phyloP scores from a whole-genome alignment of 2,797 vertebrate species.

The Anguilla pacifica region DNA sequence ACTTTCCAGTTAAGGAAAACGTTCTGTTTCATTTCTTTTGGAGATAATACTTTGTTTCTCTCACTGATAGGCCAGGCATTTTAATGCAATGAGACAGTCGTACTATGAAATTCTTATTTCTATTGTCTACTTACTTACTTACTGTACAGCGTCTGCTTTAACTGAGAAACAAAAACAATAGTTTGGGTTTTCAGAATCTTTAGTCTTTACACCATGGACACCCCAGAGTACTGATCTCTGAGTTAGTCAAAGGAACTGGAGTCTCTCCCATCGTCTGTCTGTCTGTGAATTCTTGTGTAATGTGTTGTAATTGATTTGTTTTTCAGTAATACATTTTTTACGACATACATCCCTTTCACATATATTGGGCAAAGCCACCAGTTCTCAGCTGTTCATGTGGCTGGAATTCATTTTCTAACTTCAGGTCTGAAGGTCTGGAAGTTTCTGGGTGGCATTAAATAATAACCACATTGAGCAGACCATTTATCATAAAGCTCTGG shows the following conservation, averaged over 20 bases:
- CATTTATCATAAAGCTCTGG: background rate
- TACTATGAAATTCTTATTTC: background rate
- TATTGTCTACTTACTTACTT: background rate
- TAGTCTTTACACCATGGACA: background rate
- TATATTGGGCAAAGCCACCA: background rate
- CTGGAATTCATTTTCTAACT: background rate
- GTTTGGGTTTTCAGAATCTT: background rate
- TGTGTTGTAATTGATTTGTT: background rate
- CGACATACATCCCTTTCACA: background rate
- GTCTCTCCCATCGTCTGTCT: background rate
- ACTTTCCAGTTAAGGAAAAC: background rate
- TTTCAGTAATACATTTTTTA: background rate
- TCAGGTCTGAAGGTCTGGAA: background rate
- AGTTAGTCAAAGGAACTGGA: background rate
- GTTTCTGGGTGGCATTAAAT: background rate
- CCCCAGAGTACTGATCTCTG: background rate
- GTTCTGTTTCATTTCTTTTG: background rate
- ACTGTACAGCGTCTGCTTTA: background rate
- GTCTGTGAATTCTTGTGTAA: background rate
- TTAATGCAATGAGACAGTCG: background rate
- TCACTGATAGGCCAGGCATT: background rate
- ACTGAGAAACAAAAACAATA: background rate
- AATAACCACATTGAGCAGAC: background rate
- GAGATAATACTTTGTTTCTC: background rate
- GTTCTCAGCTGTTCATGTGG: background rate